Evolutionary conservation across 2,888 invertebrate species (phyloP).

Genomic region (Apotomis capreana): DNA sequence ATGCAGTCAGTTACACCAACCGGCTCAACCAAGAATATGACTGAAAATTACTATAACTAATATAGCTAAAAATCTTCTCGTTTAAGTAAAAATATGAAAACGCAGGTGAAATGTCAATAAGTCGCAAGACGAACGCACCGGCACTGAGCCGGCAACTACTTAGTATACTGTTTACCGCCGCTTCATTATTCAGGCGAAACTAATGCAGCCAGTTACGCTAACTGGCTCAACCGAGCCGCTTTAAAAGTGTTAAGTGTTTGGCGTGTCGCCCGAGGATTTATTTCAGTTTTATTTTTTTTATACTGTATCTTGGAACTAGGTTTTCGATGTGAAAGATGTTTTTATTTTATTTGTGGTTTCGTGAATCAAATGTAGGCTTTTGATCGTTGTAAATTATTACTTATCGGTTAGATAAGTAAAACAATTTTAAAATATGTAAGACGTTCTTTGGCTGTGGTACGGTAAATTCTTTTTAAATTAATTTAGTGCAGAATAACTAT

Average conservation of each 20-base stretch:
- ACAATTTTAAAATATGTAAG: too few relatives aligned
- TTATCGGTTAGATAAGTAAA: too few relatives aligned
- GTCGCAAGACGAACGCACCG: slow-evolving; percentile 4
- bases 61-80: too few relatives aligned
- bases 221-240: slow-evolving; percentile 29
- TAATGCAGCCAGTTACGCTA: slow-evolving; percentile 37
- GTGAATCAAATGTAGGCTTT: too few relatives aligned
- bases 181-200: slow-evolving; percentile 38
- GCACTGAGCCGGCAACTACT: slow-evolving; percentile 33
- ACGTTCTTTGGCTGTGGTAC: too few relatives aligned
- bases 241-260: slow-evolving; percentile 32
- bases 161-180: slow-evolving; percentile 39
- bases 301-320: background rate
- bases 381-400: too few relatives aligned
- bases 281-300: background rate
- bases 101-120: background rate
- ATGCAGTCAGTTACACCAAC: slow-evolving; percentile 36
- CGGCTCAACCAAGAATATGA: slow-evolving; percentile 2
- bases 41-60: too few relatives aligned
- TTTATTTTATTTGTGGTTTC: too few relatives aligned
- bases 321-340: background rate
- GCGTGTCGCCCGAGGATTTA: background rate
- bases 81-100: too few relatives aligned
- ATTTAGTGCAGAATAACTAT: too few relatives aligned
- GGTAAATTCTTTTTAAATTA: too few relatives aligned